Evolutionary conservation across 2,797 vertebrate species (phyloP).

Genomic region (Sitta carolinensis): DNA sequence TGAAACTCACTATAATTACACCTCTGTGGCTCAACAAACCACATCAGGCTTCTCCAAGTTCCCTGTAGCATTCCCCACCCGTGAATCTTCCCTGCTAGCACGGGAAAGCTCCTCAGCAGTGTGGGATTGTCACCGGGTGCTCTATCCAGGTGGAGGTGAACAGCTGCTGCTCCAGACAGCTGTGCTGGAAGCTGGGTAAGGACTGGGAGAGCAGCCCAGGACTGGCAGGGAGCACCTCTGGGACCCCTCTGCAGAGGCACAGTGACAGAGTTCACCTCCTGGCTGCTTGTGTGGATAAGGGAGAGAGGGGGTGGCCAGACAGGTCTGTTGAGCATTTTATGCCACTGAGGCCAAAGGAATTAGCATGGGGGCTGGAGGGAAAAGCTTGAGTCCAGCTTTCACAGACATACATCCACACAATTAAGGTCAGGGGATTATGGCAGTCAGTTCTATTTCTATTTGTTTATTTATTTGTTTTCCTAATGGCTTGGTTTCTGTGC

Average conservation of each 20-base stretch:
- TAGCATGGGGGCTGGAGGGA: background rate
- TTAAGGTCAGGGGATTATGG: slow-evolving; percentile 4
- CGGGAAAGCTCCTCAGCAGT: background rate
- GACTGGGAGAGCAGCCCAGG: background rate
- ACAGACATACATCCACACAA: background rate
- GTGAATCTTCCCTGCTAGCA: fast-evolving
- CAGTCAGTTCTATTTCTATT: background rate
- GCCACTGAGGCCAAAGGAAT: background rate
- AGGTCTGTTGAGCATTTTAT: background rate
- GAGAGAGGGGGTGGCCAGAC: background rate
- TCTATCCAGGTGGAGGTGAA: background rate
- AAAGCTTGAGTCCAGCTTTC: slow-evolving; percentile 6
- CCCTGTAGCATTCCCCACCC: background rate
- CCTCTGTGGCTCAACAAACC: background rate
- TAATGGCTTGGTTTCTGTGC: background rate
- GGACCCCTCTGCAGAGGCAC: background rate
- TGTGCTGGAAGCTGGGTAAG: background rate
- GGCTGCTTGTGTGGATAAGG: background rate
- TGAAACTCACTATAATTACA: background rate
- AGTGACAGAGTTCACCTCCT: background rate
- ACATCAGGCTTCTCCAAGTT: background rate
- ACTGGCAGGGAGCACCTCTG: background rate
- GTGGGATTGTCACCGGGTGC: background rate
- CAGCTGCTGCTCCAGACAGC: background rate
- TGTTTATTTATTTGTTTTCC: slow-evolving; percentile 33